These are phyloP conservation scores for Oreochromis aureus DNA, from an alignment of 2,113 vertebrate species.

Conservation along the genomic window DNA sequence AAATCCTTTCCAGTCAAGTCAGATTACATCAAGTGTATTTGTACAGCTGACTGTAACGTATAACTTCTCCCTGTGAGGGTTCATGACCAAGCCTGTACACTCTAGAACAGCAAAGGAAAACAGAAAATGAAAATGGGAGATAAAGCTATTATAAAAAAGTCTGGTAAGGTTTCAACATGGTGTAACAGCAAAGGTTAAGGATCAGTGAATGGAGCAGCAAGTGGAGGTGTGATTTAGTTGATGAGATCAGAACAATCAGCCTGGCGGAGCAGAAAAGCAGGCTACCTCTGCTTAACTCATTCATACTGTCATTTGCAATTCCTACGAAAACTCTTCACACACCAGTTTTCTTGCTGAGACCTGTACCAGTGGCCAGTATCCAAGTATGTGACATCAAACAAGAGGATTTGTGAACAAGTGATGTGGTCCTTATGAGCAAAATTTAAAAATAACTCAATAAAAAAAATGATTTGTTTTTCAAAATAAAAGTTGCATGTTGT, in stretches of 20 bases:
- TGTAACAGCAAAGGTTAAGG: neutral
- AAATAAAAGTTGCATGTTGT: neutral
- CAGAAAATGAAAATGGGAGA: neutral
- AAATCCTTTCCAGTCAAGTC: neutral
- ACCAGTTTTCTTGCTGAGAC: neutral
- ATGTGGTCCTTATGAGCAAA: neutral
- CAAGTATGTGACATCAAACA: neutral
- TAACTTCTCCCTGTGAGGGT: neutral
- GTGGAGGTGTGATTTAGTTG: neutral
- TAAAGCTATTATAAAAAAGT: neutral
- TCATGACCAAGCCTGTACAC: neutral
- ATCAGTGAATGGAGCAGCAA: neutral
- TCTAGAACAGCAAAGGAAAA: neutral
- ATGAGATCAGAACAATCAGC: neutral
- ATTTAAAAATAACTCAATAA: neutral
- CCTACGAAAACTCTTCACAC: neutral
- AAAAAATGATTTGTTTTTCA: fast-evolving
- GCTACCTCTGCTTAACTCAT: neutral
- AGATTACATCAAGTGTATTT: neutral
- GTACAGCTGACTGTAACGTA: neutral
- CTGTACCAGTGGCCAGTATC: neutral
- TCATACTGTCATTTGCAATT: neutral
- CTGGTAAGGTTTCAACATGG: neutral
- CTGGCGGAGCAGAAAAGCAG: neutral
- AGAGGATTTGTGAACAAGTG: neutral